Evolutionary conservation across 2,113 vertebrate species (phyloP).

Genomic region (Mixornis gularis): DNA sequence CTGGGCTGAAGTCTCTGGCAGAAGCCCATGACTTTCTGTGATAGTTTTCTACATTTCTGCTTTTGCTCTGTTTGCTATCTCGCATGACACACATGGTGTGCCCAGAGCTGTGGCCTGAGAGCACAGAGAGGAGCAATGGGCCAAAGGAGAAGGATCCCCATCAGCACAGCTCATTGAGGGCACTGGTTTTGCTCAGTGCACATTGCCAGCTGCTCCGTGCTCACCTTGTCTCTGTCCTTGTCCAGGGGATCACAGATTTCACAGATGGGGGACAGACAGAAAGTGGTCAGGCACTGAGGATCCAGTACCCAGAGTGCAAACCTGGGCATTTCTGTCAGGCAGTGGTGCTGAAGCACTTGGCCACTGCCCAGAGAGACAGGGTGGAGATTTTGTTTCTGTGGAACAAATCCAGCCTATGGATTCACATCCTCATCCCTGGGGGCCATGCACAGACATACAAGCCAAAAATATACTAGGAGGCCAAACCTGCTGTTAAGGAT

Average conservation of each 20-base stretch:
- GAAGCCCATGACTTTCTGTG: not conserved
- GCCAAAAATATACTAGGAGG: not conserved
- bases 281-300: too few species aligned
- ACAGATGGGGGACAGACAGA: accelerated
- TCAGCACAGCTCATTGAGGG: not conserved
- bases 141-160: not conserved
- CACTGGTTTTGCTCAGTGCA: not conserved
- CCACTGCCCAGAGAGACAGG: not conserved
- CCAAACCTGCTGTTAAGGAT: not conserved
- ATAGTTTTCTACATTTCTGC: not conserved
- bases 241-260: accelerated
- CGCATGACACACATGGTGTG: accelerated
- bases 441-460: not conserved
- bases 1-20: not conserved
- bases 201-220: not conserved
- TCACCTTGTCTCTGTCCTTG: not conserved
- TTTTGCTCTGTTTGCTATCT: not conserved
- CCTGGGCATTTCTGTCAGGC: not conserved
- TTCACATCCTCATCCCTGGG: not conserved
- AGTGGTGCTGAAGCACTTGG: not conserved
- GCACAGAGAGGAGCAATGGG: accelerated
- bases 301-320: not conserved
- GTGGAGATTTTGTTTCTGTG: not conserved
- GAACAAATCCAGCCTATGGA: not conserved
- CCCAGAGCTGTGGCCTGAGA: not conserved